phyloP scores from a whole-genome alignment of 2,113 vertebrate species.

The Coregonus clupeaformis region DNA sequence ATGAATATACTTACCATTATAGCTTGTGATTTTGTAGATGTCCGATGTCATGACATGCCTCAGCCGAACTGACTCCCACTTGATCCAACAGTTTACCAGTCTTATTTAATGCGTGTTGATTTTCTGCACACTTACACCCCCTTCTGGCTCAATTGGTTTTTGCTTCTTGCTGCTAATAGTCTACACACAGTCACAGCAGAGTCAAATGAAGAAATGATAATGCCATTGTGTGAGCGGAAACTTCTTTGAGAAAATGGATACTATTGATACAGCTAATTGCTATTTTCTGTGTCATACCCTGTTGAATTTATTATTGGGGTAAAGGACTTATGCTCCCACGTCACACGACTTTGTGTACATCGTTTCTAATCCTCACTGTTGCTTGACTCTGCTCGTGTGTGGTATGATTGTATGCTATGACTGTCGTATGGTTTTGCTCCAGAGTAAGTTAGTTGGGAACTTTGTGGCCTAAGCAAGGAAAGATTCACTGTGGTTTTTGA shows the following conservation, averaged over 20 bases:
- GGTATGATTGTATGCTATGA: conserved; percentile 25
- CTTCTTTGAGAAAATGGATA: background rate
- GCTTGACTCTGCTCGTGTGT: conserved; percentile 29
- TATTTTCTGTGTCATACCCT: too few relatives aligned
- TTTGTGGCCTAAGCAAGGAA: conserved; percentile 26
- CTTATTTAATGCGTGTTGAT: conserved; percentile 10
- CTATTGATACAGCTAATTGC: background rate
- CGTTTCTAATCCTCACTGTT: conserved; percentile 23
- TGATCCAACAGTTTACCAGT: conserved; percentile 6
- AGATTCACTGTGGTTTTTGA: conserved; percentile 6
- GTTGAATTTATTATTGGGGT: background rate
- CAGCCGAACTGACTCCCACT: conserved; percentile 35
- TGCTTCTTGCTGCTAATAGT: conserved; percentile 62
- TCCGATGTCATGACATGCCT: conserved; percentile 57
- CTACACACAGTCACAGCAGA: conserved; percentile 1
- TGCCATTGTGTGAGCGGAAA: background rate
- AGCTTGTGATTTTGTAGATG: conserved; percentile 73
- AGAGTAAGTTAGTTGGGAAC: conserved; percentile 2
- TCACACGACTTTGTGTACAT: conserved; percentile 56
- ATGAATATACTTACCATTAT: conserved; percentile 72
- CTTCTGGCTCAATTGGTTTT: conserved; percentile 29
- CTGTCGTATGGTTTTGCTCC: background rate
- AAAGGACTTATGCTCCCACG: conserved; percentile 1
- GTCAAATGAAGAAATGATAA: background rate
- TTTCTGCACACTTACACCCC: conserved; percentile 14